Percentiles rank a stretch among this genome's conserved stretches.
These are phyloP conservation scores for Ennomos fuscantarius DNA, from an alignment of 2,888 invertebrate genomes.

Conservation along the genomic window DNA sequence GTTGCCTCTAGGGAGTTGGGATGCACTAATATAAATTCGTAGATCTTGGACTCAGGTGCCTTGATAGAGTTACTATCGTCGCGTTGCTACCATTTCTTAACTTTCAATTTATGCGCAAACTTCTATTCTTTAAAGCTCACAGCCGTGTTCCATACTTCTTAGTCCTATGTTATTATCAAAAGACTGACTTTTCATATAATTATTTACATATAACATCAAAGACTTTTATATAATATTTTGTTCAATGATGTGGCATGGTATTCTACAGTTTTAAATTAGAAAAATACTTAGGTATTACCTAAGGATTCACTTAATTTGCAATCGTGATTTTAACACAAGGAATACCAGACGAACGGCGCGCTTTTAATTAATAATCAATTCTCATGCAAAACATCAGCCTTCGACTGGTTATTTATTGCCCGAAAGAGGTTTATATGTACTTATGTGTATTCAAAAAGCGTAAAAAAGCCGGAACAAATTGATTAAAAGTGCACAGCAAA, in stretches of 20 bases:
- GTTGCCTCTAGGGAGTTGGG: slow-evolving; percentile 56
- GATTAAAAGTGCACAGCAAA: slow-evolving; percentile 53
- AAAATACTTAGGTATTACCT: too few species aligned
- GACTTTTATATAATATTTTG: too few species aligned
- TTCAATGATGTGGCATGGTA: too few species aligned
- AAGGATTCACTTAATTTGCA: too few species aligned
- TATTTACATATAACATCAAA: too few species aligned
- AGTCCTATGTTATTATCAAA: slow-evolving; percentile 35
- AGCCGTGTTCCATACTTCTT: slow-evolving; percentile 40
- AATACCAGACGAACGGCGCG: too few species aligned
- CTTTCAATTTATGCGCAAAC: slow-evolving; percentile 68
- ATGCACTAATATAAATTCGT: slow-evolving; percentile 77
- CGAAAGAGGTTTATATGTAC: slow-evolving; percentile 34
- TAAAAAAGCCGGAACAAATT: slow-evolving; percentile 48
- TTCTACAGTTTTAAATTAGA: slow-evolving; percentile 16
- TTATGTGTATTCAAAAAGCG: slow-evolving; percentile 15
- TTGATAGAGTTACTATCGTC: slow-evolving; percentile 62
- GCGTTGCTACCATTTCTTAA: slow-evolving; percentile 54
- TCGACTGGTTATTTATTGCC: slow-evolving; percentile 13
- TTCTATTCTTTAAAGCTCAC: slow-evolving; percentile 49
- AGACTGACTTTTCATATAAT: too few species aligned
- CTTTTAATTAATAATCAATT: too few species aligned
- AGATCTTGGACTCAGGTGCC: slow-evolving; percentile 67
- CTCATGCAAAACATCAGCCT: too few species aligned
- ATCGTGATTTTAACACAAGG: too few species aligned